Percentiles rank a stretch among this genome's conserved stretches.
Evolutionary conservation across 2,888 invertebrate species (phyloP).

Genomic region (Allygus modestus): DNA sequence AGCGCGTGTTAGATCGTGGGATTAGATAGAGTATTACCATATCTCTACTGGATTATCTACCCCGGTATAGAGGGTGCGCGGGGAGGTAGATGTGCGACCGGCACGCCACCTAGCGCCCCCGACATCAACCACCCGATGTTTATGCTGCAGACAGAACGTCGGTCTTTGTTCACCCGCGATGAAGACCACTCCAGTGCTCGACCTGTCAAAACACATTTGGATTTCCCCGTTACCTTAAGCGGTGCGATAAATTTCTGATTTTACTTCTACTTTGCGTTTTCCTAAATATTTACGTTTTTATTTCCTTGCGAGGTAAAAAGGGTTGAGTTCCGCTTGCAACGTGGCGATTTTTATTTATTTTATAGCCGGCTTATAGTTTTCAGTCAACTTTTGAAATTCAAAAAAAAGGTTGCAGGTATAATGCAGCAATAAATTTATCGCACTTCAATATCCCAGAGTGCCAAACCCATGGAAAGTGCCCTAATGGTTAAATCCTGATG

Average conservation of each 20-base stretch:
- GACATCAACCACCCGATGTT: background rate
- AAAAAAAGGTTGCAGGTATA: too few species aligned
- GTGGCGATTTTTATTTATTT: too few species aligned
- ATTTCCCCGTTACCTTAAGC: background rate
- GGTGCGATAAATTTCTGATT: background rate
- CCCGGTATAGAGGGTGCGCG: too few species aligned
- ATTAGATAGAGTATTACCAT: slow-evolving; percentile 62
- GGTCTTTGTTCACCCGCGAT: slow-evolving; percentile 40
- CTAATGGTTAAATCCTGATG: too few species aligned
- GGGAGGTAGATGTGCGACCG: slow-evolving; percentile 46
- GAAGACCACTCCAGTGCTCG: slow-evolving; percentile 20
- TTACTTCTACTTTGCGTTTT: background rate
- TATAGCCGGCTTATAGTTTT: too few species aligned
- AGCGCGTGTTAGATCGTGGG: slow-evolving; percentile 61
- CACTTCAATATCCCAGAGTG: too few species aligned
- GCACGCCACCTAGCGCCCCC: slow-evolving; percentile 47
- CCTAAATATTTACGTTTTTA: too few species aligned
- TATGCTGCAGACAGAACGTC: background rate
- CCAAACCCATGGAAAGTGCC: too few species aligned
- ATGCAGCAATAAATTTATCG: too few species aligned
- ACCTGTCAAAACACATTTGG: slow-evolving; percentile 39
- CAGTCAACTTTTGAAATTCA: too few species aligned
- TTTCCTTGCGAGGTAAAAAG: too few species aligned
- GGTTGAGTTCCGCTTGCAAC: too few species aligned
- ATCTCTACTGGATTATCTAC: slow-evolving; percentile 60